Evolutionary conservation across 2,113 vertebrate genomes (phyloP), one percentile per base, ranked within the genome.

Genomic region (Canis aureus): DNA sequence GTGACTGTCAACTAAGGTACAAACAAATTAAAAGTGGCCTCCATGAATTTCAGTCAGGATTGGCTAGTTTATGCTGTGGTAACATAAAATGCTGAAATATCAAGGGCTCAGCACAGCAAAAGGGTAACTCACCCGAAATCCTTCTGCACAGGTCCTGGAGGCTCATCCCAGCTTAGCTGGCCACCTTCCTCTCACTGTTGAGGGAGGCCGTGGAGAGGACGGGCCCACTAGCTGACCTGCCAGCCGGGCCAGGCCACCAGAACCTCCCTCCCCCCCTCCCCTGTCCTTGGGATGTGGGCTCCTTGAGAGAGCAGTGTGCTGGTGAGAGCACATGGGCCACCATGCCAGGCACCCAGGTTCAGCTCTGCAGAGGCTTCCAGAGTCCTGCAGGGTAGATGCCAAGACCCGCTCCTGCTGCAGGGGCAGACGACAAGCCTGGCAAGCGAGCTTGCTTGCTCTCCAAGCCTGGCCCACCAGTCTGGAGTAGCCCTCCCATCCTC

Each of bases 401-500:
- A 20, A n/a, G 10, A 35, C 11, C 79, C 2, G 3, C n/a, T 66
- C 15, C 0, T n/a, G 27, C 83, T 22, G 5, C 3, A 0, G 57
- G 9, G 11, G 27, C 25, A 3, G 0, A 15, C 78, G 35, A 60
- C 4, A 6, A 25, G 57, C 19, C 57, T 7, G 10, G 4, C 7
- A 11, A 4, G 59, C 15, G 23, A 66, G 27, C 27, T 43, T 12
- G 11, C 20, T 66, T 76, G 67, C 16, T 74, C 43, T 23, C 49
- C 15, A 8, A 57, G 17, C 1, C 49, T 12, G 7, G 2, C 16
- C 69, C 27, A 49, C 15, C n/a, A 32, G 1, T 3, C n/a, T 6
- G 13, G 57, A 57, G 20, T 20, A 19, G 7, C 49, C 49, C 25
- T 55, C 55, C 57, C 51, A 6, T 7, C 11, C 13, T 22, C 43